A percentile compares a stretch with the other conserved stretches of the same genome.
Conservation (phyloP, 1,140 invertebrate species). For the Drosophila eugracilis region DNA sequence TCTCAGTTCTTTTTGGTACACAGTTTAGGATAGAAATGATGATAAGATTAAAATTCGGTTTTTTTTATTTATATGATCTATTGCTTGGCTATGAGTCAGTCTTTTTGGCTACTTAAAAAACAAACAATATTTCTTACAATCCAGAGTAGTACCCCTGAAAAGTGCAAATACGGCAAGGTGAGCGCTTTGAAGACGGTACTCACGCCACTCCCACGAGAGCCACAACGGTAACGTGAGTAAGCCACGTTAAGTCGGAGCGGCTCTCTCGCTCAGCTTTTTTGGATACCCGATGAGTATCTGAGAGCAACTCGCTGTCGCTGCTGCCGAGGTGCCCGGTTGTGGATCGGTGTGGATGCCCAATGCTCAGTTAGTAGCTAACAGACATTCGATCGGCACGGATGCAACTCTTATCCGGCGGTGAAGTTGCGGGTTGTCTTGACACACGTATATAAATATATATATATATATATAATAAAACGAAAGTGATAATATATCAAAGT, state of each 20-base stretch:
- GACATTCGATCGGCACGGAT: slow-evolving; percentile 23
- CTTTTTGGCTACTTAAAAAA: slow-evolving; percentile 11
- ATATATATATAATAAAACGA: slow-evolving; percentile 20
- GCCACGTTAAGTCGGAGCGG: slow-evolving; percentile 27
- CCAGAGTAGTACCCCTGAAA: slow-evolving; percentile 4
- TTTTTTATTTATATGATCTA: background rate
- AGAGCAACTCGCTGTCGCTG: too few relatives aligned
- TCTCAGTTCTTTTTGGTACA: too few relatives aligned
- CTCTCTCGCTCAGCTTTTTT: slow-evolving; percentile 4
- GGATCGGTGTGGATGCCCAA: too few relatives aligned
- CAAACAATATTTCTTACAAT: slow-evolving; percentile 12
- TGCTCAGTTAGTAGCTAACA: slow-evolving; percentile 19
- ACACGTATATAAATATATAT: too few relatives aligned
- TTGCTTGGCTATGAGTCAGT: slow-evolving; percentile 9
- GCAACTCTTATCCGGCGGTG: background rate
- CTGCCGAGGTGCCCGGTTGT: too few relatives aligned
- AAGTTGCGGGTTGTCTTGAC: background rate
- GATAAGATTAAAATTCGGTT: too few relatives aligned
- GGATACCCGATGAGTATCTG: background rate
- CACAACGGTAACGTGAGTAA: slow-evolving; percentile 41
- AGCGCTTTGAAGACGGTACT: slow-evolving; percentile 7
- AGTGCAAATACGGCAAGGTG: slow-evolving; percentile 17
- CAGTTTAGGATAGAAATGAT: too few relatives aligned
- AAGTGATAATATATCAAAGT: slow-evolving; percentile 27
- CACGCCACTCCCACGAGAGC: slow-evolving; percentile 29